Evolutionary conservation across 2,888 invertebrate genomes (phyloP).

Genomic region (Embidobia sp.): DNA sequence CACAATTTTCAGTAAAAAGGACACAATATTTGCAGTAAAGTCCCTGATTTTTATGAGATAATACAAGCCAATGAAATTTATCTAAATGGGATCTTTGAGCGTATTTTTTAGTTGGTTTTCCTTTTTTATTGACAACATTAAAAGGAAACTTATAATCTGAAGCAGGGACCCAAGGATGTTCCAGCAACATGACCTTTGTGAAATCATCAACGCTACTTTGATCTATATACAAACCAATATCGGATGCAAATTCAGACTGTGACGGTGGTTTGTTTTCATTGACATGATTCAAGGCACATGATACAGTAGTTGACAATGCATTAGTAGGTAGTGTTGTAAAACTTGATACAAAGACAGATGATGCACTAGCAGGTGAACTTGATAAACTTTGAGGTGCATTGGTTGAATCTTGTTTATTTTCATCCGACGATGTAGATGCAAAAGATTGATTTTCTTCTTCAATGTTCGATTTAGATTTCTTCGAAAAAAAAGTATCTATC

Average conservation of each 20-base stretch:
- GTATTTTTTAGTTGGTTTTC: conserved; percentile 46
- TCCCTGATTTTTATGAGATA: conserved; percentile 60
- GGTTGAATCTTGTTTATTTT: too few species aligned
- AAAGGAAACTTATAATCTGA: conserved; percentile 19
- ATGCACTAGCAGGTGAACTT: too few species aligned
- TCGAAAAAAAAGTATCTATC: conserved; percentile 1
- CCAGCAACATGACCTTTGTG: neutral
- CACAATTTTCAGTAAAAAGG: conserved; percentile 23
- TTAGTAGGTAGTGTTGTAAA: too few species aligned
- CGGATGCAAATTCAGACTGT: neutral
- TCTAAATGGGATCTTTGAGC: conserved; percentile 61
- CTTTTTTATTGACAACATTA: conserved; percentile 4
- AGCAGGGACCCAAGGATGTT: conserved; percentile 11
- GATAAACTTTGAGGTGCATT: neutral
- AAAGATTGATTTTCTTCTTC: neutral
- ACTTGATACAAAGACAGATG: too few species aligned
- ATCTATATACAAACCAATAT: conserved; percentile 18
- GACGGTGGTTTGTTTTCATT: neutral
- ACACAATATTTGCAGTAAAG: conserved; percentile 63
- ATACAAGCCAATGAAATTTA: conserved; percentile 62
- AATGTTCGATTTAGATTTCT: neutral
- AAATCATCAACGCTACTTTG: conserved; percentile 2
- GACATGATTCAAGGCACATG: neutral
- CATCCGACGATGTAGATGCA: too few species aligned
- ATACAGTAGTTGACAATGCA: too few species aligned